Base-by-base conservation (phyloP, 1,140 invertebrate species). In the Drosophila cardini region DNA sequence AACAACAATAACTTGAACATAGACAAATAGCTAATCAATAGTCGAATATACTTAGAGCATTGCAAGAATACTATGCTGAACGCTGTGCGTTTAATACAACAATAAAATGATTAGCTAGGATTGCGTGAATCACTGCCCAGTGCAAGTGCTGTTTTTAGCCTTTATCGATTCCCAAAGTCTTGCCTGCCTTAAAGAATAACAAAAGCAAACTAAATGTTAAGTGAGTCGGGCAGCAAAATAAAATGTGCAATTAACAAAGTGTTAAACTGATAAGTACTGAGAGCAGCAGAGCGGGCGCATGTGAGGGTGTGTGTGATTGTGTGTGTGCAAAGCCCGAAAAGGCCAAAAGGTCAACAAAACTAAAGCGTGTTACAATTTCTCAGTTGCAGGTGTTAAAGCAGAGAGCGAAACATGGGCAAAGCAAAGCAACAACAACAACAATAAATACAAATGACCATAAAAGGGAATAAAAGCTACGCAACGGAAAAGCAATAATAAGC, bases 401-500 rank as follows among this genome's bases (percentile, higher is more conserved):
- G 38, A 32, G 32, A n/a, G 21, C 1, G 2, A 11, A 57, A n/a
- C 68, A 68, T 68, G 63, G 38, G 34, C 52, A 45, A 34, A 26
- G 42, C 21, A 34, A 1, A 67, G 26, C 8, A 16, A 38, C 26
- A 38, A 7, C 52, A 48, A 18, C 26, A 18, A 10, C 21, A 34
- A 16, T 21, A 58, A 34, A 53, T 11, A 62, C 11, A 52, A 67
- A 72, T 67, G 55, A 53, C 38, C 46, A 72, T 58, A 11, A 30
- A n/a, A 55, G 11, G 9, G 42, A 21, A 50, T n/a, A 40, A n/a
- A 15, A 11, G 48, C 26, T 55, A 38, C 60, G 57, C 50, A 87
- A 82, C 61, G 30, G 48, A 81, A 56, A 86, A 85, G 81, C 81
- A 85, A 87, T 86, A 81, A 82, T 21, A 75, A 80, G 63, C 40